A percentile compares a stretch with the other conserved stretches of the same genome.
These are phyloP conservation scores for Oenanthe melanoleuca DNA, from an alignment of 2,113 vertebrate genomes.

Conservation along the genomic window DNA sequence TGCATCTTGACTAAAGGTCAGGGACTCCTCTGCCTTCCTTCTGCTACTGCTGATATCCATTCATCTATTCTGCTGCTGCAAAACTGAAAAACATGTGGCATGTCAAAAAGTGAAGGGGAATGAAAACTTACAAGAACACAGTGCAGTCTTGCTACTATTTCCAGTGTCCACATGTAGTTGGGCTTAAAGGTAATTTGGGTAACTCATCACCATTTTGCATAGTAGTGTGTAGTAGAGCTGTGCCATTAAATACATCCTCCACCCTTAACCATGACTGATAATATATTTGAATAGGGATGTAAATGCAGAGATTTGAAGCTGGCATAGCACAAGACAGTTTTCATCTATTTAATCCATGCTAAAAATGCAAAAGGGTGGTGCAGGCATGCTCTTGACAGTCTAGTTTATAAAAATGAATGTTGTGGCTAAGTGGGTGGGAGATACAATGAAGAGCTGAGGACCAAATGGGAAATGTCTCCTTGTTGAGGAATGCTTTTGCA, in stretches of 20 bases:
- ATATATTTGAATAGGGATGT: neutral
- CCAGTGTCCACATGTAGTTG: neutral
- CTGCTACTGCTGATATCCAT: neutral
- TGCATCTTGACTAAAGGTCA: neutral
- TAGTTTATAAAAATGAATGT: constrained; percentile 11
- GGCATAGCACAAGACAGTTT: neutral
- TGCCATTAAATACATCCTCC: neutral
- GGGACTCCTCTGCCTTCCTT: neutral
- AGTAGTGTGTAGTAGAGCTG: neutral
- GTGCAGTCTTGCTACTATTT: neutral
- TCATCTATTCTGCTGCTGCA: neutral
- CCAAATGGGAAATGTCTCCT: neutral
- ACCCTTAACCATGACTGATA: neutral
- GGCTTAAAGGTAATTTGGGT: neutral
- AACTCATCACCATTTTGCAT: neutral
- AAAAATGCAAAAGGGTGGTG: constrained; percentile 22
- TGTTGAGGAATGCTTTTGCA: constrained; percentile 11
- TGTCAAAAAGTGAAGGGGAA: neutral
- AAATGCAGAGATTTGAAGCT: neutral
- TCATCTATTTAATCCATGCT: neutral
- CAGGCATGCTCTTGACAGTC: neutral
- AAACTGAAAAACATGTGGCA: neutral
- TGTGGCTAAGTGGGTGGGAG: constrained; percentile 3
- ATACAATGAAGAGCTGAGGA: constrained; percentile 5
- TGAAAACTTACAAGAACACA: neutral